Evolutionary conservation across 2,888 invertebrate species (phyloP), one percentile per base, ranked within the genome.

Genomic region (Amitus sp.): DNA sequence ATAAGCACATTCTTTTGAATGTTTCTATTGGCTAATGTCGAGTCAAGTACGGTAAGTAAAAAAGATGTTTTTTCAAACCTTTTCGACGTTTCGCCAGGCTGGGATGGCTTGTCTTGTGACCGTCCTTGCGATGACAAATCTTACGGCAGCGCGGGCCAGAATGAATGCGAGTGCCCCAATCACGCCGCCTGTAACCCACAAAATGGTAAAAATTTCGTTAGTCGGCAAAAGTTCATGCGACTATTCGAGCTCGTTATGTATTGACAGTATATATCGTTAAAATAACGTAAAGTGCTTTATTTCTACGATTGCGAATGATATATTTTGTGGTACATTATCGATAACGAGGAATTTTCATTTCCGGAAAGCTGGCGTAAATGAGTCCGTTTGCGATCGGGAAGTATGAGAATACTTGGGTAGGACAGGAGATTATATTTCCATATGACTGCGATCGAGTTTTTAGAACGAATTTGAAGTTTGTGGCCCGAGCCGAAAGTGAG

Each of bases 161-260:
- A 88, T 66, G 85, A 85, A 40, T 95, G 95, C 77, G 84, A 86
- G 71, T 95, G 95, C 78, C 87, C 88, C 71, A 93, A 95, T 80
- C 89, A 88, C 69, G 94, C 92, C 5, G 90, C 92, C 12, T 95
- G 95, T 79, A 89, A 93, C 83, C 92, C 94, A n/a, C 86, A 91
- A 58, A 91, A 90, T 74, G 95, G 95, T 88, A 85, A 85, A 83
- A 83, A 20, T 19, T 6, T 1, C 7, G 3, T 33, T 12, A 3
- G 5, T 33, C 12, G 4, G 10, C n/a, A 33, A n/a, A n/a, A n/a
- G 4, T 33, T 2, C 5, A 33, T 33, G 12, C 33, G 33, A 33
- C 33, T 33, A 10, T 33, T 33, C n/a, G 10, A 3, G 2, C 33
- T 9, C n/a, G n/a, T n/a, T n/a, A n/a, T n/a, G n/a, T n/a, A n/a